Evolutionary conservation across 2,888 invertebrate genomes (phyloP).

Genomic region (Sarcophaga caerulescens): DNA sequence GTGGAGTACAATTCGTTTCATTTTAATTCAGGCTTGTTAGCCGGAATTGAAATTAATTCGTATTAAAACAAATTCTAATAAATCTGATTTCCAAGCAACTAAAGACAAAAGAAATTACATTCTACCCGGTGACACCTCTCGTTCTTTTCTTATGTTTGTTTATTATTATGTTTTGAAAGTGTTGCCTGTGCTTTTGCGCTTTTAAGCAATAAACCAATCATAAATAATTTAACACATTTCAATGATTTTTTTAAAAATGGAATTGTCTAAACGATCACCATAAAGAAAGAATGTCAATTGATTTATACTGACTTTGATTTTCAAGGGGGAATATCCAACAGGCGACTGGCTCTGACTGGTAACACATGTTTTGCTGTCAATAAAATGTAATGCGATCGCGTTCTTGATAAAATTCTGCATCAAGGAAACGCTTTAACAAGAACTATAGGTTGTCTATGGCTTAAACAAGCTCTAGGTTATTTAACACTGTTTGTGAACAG

Average conservation of each 20-base stretch:
- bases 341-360: background rate
- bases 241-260: constrained; percentile 15
- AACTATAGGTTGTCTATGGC: too few relatives aligned
- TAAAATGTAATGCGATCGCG: background rate
- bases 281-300: constrained; percentile 22
- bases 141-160: background rate
- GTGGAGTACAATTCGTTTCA: too few relatives aligned
- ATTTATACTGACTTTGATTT: background rate
- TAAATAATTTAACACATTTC: constrained; percentile 64
- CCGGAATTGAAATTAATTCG: too few relatives aligned
- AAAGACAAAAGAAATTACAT: too few relatives aligned
- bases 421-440: too few relatives aligned
- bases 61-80: too few relatives aligned
- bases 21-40: too few relatives aligned
- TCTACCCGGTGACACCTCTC: too few relatives aligned
- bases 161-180: background rate
- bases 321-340: background rate
- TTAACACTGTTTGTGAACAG: too few relatives aligned
- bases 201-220: constrained; percentile 55
- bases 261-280: constrained; percentile 26
- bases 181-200: background rate
- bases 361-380: background rate
- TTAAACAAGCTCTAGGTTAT: too few relatives aligned
- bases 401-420: background rate
- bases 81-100: too few relatives aligned